phyloP scores from a whole-genome alignment of 2,797 vertebrate genomes.

The Adrianichthys oophorus region DNA sequence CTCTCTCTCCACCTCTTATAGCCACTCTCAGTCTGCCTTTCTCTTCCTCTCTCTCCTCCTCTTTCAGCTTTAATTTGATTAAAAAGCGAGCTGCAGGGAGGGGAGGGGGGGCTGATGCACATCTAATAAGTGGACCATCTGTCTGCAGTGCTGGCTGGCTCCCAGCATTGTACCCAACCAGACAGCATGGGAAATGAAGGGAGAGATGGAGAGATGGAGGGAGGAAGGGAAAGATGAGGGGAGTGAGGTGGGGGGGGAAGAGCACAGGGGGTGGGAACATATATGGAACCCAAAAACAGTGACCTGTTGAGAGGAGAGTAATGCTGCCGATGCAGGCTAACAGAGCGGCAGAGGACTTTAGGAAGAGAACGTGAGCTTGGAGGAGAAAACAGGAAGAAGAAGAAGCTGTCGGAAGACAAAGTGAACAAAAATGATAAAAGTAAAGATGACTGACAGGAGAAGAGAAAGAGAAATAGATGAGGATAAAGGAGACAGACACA shows the following conservation, averaged over 20 bases:
- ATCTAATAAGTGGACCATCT: conserved; percentile 99
- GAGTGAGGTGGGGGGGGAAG: conserved; percentile 4
- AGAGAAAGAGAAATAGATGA: background rate
- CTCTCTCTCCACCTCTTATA: conserved; percentile 27
- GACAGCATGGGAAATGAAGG: conserved; percentile 72
- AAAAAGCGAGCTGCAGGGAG: conserved; percentile 97
- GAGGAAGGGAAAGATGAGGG: conserved; percentile 6
- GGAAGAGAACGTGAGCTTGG: conserved; percentile 19
- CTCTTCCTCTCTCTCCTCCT: conserved; percentile 60
- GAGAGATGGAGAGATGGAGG: conserved; percentile 45
- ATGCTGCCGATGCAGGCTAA: conserved; percentile 61
- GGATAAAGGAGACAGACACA: background rate
- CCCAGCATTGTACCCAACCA: conserved; percentile 92
- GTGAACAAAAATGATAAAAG: background rate
- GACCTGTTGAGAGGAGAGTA: conserved; percentile 77
- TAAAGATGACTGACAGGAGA: background rate
- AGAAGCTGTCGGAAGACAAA: background rate
- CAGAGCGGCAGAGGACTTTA: conserved; percentile 53
- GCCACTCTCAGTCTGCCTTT: conserved; percentile 12
- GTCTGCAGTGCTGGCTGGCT: conserved; percentile 92
- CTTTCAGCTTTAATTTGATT: conserved; percentile 96
- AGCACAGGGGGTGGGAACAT: background rate
- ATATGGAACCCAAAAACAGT: conserved; percentile 51
- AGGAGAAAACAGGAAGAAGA: background rate
- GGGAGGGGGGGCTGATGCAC: conserved; percentile 91